Base-by-base conservation (phyloP, 2,797 vertebrate species). In the Cuculus canorus region DNA sequence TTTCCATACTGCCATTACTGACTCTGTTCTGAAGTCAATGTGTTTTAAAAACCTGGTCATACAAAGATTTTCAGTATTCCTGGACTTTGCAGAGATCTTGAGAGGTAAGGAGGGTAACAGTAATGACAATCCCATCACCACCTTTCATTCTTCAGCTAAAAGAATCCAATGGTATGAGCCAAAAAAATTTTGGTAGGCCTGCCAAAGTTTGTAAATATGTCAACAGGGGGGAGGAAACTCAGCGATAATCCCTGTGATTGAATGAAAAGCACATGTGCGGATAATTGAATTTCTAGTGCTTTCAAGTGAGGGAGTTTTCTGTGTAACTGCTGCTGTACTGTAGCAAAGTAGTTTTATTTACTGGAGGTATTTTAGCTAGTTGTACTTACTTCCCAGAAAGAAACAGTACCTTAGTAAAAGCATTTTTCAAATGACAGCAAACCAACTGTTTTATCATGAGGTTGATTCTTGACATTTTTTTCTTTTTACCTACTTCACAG, bases 201-300 rank as follows among this genome's bases (percentile, higher is more conserved):
- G 60, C 85, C 91, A 93, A 93, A 64, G 90, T 97, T 94, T 90
- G 76, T 91, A 96, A 96, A 96, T 87, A 91, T 66, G 57, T 95
- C 94, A 95, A 78, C 82, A 88, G 94, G 95, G 33, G 33, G 79
- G 53, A 93, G n/a, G 81, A 92, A 94, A 93, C 54, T 63, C 32
- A 45, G 45, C 7, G 4, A 89, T 77, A 94, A 94, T 87, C 52
- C 66, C n/a, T 18, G 35, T 50, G 81, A 37, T 69, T 88, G 66
- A 85, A 70, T 8, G 3, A 85, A 96, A 96, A 96, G 53, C 87
- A 69, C 59, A 47, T 70, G 86, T 50, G 24, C 69, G 76, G 66
- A 60, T 85, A 79, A 48, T 1, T 63, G 47, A 60, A 45, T 86
- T 5, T 43, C 22, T 52, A 50, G 33, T 21, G n/a, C 25, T 86